Conservation (phyloP, 2,113 vertebrate species). For the Perca flavescens region DNA sequence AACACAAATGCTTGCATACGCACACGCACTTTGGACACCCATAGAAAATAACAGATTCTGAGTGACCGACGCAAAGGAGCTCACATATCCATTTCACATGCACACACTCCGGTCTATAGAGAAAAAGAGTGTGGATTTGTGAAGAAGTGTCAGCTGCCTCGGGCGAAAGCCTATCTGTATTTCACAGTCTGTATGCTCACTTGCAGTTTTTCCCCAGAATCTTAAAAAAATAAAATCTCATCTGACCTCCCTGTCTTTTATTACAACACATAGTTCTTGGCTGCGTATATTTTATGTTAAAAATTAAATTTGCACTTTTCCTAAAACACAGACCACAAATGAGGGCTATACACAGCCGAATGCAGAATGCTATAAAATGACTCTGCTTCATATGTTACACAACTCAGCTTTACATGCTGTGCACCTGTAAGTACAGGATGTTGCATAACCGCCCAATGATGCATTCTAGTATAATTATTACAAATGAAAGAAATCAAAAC, state of each 20-base stretch:
- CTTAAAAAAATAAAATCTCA: slow-evolving; percentile 35
- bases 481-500: slow-evolving; percentile 38
- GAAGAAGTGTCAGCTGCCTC: slow-evolving; percentile 57
- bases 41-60: slow-evolving; percentile 63
- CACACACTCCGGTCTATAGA: slow-evolving; percentile 46
- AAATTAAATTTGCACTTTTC: slow-evolving; percentile 13
- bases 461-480: slow-evolving; percentile 28
- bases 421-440: slow-evolving; percentile 43
- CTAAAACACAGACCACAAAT: not conserved
- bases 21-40: slow-evolving; percentile 41
- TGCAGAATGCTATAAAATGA: not conserved
- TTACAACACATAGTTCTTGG: slow-evolving; percentile 25
- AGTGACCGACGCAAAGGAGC: slow-evolving; percentile 47
- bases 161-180: slow-evolving; percentile 33
- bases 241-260: slow-evolving; percentile 8
- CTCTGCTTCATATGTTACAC: slow-evolving; percentile 23
- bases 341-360: not conserved
- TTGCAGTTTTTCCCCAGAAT: slow-evolving; percentile 43
- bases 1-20: slow-evolving; percentile 10
- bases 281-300: not conserved
- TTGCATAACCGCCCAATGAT: slow-evolving; percentile 43
- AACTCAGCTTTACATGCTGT: slow-evolving; percentile 27
- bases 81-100: slow-evolving; percentile 50
- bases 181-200: slow-evolving; percentile 31
- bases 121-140: slow-evolving; percentile 59